Conservation (phyloP, 2,797 vertebrate species). For the Bufotes viridis region DNA sequence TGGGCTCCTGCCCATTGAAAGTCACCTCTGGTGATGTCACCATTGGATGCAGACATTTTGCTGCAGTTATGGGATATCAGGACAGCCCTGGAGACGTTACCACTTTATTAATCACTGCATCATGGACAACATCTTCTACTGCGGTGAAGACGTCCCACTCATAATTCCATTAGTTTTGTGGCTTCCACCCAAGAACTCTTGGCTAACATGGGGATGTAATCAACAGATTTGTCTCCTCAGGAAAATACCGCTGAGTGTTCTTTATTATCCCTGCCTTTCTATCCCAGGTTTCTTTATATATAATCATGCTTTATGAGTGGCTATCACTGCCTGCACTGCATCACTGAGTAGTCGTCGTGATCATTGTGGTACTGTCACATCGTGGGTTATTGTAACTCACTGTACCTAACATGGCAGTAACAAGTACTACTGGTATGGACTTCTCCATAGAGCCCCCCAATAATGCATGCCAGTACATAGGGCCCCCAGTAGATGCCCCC, state of each 20-base stretch:
- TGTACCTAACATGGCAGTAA: too few relatives aligned
- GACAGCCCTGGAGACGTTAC: neutral
- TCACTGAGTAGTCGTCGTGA: neutral
- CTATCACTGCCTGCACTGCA: neutral
- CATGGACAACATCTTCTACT: constrained; percentile 23
- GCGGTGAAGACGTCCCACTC: neutral
- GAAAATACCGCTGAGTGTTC: constrained; percentile 2
- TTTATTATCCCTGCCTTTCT: neutral
- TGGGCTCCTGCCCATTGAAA: neutral
- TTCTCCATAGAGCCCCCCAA: too few relatives aligned
- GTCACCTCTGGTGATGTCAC: neutral
- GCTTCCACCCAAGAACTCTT: constrained; percentile 31
- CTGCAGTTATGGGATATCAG: neutral
- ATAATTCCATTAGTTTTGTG: constrained; percentile 5
- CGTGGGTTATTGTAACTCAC: too few relatives aligned
- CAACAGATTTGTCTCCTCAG: constrained; percentile 14
- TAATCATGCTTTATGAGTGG: neutral
- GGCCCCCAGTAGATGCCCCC: too few relatives aligned
- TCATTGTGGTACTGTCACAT: neutral
- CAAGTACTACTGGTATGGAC: too few relatives aligned
- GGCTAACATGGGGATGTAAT: neutral
- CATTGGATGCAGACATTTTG: neutral
- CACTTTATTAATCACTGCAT: neutral
- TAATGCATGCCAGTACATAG: too few relatives aligned
- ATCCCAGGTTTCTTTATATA: neutral